phyloP scores from a whole-genome alignment of 1,140 invertebrate genomes.

The Drosophila tristis region DNA sequence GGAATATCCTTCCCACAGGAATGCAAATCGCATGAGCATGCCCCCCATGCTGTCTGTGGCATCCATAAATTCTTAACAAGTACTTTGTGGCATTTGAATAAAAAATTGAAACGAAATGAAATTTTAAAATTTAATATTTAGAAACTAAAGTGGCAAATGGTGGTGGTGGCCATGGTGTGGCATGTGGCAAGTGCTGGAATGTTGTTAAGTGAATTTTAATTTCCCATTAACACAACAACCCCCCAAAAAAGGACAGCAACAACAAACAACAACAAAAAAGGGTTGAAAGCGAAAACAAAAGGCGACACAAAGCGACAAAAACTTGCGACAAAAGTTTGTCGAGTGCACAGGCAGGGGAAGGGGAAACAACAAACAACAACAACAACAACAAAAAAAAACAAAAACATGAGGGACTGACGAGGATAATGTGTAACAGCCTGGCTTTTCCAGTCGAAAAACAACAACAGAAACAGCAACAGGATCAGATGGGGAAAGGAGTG shows the following conservation, averaged over 20 bases:
- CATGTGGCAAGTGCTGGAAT: conserved; percentile 21
- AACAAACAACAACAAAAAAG: conserved; percentile 32
- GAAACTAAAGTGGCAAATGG: conserved; percentile 48
- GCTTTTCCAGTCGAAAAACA: conserved; percentile 29
- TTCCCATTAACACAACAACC: conserved; percentile 61
- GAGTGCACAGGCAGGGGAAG: too few relatives aligned
- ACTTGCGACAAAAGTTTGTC: conserved; percentile 65
- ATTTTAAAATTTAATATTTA: conserved; percentile 55
- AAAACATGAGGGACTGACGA: background rate
- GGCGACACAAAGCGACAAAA: conserved; percentile 49
- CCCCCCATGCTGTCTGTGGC: conserved; percentile 53
- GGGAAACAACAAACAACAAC: background rate
- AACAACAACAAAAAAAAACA: background rate
- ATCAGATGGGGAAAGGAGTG: too few relatives aligned
- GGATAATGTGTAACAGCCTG: conserved; percentile 36
- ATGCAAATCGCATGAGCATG: conserved; percentile 70
- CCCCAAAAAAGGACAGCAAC: conserved; percentile 11
- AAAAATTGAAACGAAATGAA: conserved; percentile 47
- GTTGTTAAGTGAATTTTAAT: conserved; percentile 81
- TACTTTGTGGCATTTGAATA: conserved; percentile 52
- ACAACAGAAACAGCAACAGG: background rate
- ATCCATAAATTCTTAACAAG: conserved; percentile 77
- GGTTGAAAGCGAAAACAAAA: conserved; percentile 56
- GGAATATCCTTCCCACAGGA: conserved; percentile 26
- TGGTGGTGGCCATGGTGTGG: too few relatives aligned